Evolutionary conservation across 1,140 invertebrate species (phyloP), one percentile per base, ranked within the genome.

Genomic region (Drosophila repleta): DNA sequence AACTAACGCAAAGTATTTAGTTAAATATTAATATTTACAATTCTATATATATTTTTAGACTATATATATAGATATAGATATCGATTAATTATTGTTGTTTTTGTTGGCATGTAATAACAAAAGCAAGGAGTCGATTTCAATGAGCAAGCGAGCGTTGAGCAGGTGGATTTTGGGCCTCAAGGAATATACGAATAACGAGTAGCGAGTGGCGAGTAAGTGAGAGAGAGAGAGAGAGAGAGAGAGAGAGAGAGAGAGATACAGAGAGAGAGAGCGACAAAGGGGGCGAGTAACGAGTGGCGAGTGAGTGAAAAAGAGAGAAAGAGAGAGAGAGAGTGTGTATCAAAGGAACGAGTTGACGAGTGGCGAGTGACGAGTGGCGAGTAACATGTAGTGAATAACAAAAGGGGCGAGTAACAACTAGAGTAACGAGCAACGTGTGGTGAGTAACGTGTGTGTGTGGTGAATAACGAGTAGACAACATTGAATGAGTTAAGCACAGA

Each of bases 101-200:
- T 63, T 62, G 43, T 56, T 66, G 56, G 77, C 77, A 80, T 71
- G 66, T 80, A 60, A 35, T 35, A 60, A 71, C 71, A 83, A 83
- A 83, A 83, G 80, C 76, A 83, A 84, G 72, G 80, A 83, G 60
- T 84, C 76, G 68, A 79, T 76, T 84, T 83, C 72, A 79, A 84
- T 79, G 71, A 84, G 80, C 72, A 84, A 83, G 79, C 79, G 75
- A 83, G 79, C 69, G 55, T 55, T 65, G 66, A 65, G 62, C 62
- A 51, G 41, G 35, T 37, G 46, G 29, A 13, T 51, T 49, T 15
- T 13, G 32, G 37, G 35, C 32, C 24, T 35, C 53, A 43, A 17
- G 21, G 43, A 11, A 39, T 8, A 32, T 46, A 79, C 46, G 51
- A 68, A 6, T 37, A 20, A 15, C 66, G 37, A 43, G 21, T 57